Conservation (phyloP, 1,140 invertebrate genomes). For the Drosophila insularis region DNA sequence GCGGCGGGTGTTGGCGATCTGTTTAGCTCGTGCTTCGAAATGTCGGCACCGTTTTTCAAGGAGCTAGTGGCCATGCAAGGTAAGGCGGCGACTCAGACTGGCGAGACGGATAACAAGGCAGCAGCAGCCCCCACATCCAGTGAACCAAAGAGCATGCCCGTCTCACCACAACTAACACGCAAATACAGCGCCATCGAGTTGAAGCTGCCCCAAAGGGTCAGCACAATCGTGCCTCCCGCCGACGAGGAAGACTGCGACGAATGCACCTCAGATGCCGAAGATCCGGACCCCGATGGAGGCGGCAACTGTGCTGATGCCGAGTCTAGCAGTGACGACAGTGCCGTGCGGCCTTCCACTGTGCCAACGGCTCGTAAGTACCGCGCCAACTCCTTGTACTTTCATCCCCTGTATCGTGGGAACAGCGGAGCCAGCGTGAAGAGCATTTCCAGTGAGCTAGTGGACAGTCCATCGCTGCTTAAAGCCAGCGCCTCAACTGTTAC, state of each 20-base stretch:
- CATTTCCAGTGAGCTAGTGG: slow-evolving; percentile 37
- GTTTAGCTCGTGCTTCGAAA: slow-evolving; percentile 90
- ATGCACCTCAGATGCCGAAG: slow-evolving; percentile 63
- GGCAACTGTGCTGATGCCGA: slow-evolving; percentile 78
- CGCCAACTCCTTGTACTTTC: slow-evolving; percentile 76
- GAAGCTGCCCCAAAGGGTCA: slow-evolving; percentile 56
- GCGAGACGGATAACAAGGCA: slow-evolving; percentile 31
- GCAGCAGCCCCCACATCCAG: slow-evolving; percentile 25
- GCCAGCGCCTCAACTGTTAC: slow-evolving; percentile 47
- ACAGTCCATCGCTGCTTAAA: slow-evolving; percentile 30
- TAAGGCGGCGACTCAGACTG: slow-evolving; percentile 27
- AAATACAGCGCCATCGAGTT: slow-evolving; percentile 71
- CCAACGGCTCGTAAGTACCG: slow-evolving; percentile 70
- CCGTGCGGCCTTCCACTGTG: slow-evolving; percentile 55
- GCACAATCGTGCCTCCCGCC: slow-evolving; percentile 20
- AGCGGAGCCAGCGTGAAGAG: slow-evolving; percentile 56
- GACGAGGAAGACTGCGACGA: slow-evolving; percentile 72
- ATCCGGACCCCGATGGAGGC: slow-evolving; percentile 73
- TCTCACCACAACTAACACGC: slow-evolving; percentile 82
- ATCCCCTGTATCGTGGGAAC: slow-evolving; percentile 60
- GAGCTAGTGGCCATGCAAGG: slow-evolving; percentile 66
- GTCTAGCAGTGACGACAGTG: slow-evolving; percentile 78
- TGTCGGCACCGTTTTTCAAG: slow-evolving; percentile 85
- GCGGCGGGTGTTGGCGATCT: slow-evolving; percentile 83
- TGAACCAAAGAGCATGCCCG: slow-evolving; percentile 83